Conservation (phyloP, 35 echinoderm and acorn worm genomes). For the Nesometra sesokonis region DNA sequence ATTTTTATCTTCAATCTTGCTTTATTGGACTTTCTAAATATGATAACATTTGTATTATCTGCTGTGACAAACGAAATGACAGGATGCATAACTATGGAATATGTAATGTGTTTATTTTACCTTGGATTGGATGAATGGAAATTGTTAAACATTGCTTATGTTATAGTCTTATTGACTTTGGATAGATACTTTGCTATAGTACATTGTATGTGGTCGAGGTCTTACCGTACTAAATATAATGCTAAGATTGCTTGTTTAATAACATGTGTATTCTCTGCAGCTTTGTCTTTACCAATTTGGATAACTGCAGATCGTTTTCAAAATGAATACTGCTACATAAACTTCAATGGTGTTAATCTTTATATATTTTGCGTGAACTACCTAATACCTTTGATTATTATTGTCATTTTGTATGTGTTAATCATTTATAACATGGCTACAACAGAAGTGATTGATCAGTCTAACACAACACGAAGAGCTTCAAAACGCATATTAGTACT, state of each 20-base stretch:
- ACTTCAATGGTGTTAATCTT: background rate
- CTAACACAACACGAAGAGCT: slow-evolving; percentile 56
- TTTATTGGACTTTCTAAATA: background rate
- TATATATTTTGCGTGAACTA: slow-evolving; percentile 69
- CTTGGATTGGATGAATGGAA: background rate
- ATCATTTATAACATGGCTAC: slow-evolving; percentile 56
- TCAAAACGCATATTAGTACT: slow-evolving; percentile 52
- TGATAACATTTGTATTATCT: background rate
- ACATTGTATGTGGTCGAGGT: background rate
- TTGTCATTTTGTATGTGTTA: slow-evolving; percentile 66
- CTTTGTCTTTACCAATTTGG: background rate
- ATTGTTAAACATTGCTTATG: background rate
- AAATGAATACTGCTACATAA: background rate
- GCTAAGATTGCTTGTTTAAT: background rate
- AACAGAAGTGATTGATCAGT: slow-evolving; percentile 47
- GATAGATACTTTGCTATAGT: background rate
- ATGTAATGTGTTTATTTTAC: background rate
- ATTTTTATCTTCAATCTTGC: background rate
- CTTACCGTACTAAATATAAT: background rate
- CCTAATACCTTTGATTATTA: slow-evolving; percentile 51
- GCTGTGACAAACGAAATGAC: background rate
- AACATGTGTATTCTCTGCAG: background rate
- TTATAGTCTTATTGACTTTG: background rate
- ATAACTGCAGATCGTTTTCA: background rate
- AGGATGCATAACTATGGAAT: no score